Conservation (phyloP, 2,888 invertebrate genomes). For the Stomorhina lunata region DNA sequence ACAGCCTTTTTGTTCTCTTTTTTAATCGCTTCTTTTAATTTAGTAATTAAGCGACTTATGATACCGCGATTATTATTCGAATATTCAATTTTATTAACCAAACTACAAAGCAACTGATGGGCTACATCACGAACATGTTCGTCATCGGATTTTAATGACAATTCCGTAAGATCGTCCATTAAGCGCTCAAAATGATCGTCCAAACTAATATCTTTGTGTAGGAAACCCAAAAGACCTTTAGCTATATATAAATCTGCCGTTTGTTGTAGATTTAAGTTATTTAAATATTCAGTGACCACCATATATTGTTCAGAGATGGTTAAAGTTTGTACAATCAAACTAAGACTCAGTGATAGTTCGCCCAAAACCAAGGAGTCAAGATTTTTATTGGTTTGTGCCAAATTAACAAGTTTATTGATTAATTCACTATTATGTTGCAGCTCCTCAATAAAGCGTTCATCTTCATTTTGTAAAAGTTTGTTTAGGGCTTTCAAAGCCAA, state of each 20-base stretch:
- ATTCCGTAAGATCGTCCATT: constrained; percentile 73
- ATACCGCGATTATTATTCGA: constrained; percentile 69
- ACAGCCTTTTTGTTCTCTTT: constrained; percentile 75
- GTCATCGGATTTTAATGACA: constrained; percentile 73
- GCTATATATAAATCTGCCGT: constrained; percentile 75
- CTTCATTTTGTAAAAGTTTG: constrained; percentile 69
- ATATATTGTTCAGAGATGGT: constrained; percentile 79
- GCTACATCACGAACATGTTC: constrained; percentile 72
- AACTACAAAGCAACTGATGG: constrained; percentile 76
- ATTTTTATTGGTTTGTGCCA: constrained; percentile 69
- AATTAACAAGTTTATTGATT: constrained; percentile 78
- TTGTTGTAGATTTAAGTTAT: constrained; percentile 72
- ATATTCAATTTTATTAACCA: constrained; percentile 77
- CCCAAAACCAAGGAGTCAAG: constrained; percentile 69
- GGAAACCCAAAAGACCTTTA: constrained; percentile 77
- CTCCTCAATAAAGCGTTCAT: constrained; percentile 76
- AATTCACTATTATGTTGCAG: constrained; percentile 79
- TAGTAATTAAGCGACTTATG: constrained; percentile 70
- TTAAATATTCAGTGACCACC: constrained; percentile 79
- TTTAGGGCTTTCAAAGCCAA: constrained; percentile 76
- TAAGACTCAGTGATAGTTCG: constrained; percentile 79
- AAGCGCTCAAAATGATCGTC: constrained; percentile 77
- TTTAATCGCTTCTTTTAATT: constrained; percentile 73
- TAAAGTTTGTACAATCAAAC: constrained; percentile 80
- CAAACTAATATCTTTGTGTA: constrained; percentile 75